Evolutionary conservation across 1,140 invertebrate genomes (phyloP).

Genomic region (Drosophila biarmipes): DNA sequence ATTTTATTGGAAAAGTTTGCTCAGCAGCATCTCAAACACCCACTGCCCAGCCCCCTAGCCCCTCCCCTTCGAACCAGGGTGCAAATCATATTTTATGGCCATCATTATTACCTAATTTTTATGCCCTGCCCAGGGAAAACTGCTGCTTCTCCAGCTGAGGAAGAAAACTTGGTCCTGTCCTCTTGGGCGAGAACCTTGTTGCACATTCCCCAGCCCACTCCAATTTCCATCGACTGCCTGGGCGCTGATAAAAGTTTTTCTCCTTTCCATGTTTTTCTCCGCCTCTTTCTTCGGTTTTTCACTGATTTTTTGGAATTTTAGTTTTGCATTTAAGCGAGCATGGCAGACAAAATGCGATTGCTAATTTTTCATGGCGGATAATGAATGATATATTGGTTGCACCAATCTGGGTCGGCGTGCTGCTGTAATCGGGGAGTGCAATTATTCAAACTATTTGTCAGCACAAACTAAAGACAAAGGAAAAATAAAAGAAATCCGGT

Average conservation of each 20-base stretch:
- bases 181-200: constrained; percentile 50
- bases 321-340: constrained; percentile 69
- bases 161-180: constrained; percentile 67
- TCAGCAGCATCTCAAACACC: constrained; percentile 5
- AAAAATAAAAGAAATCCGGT: constrained; percentile 19
- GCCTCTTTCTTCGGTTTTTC: constrained; percentile 3
- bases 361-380: constrained; percentile 80
- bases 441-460: constrained; percentile 82
- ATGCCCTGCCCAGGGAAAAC: constrained; percentile 48
- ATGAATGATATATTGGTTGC: constrained; percentile 79
- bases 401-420: constrained; percentile 48
- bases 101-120: constrained; percentile 83
- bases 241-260: constrained; percentile 71
- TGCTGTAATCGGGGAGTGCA: constrained; percentile 10
- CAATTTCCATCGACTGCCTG: constrained; percentile 41
- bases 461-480: constrained; percentile 12
- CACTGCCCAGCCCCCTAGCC: background rate
- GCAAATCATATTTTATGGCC: constrained; percentile 80
- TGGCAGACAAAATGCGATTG: constrained; percentile 76
- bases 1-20: constrained; percentile 83
- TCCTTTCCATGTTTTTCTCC: background rate
- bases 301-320: constrained; percentile 15
- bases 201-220: constrained; percentile 43
- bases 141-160: constrained; percentile 24
- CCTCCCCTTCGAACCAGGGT: constrained; percentile 3